Evolutionary conservation across 2,797 vertebrate genomes (phyloP), one percentile per base, ranked within the genome.

Genomic region (Salmo trutta): DNA sequence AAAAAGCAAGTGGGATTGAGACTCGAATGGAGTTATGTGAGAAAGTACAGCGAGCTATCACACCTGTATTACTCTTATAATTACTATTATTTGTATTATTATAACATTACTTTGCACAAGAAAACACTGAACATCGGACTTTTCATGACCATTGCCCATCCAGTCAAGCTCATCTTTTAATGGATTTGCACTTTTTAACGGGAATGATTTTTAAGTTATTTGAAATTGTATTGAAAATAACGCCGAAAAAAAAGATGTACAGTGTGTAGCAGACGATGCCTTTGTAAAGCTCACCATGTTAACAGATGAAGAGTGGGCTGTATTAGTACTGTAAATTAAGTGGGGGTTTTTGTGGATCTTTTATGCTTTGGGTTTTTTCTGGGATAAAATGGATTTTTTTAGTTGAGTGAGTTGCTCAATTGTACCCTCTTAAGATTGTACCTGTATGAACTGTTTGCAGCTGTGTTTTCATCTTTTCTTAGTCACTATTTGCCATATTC

Each of bases 41-140:
- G 21, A 53, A 69, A 80, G 78, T 74, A 66, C 41, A 79, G 53
- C 75, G 19, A 24, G 62, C 74, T 54, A 64, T 33, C 2, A 52
- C 15, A 53, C 6, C 41, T 54, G 88, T 89, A 87, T 88, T 82
- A 17, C 67, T 47, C 1, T 47, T 47, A 47, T 3, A 47, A 12
- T 14, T 3, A 14, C 41, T 47, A 82, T 59, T 79, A 79, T 82
- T 47, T 47, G 41, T 47, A 47, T 71, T 52, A 21, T 3, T 47
- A 8, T n/a, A 31, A 41, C n/a, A 31, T 71, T 76, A 77, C 76
- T 94, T 93, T 94, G 94, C 93, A 95, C 95, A 93, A 90, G 92
- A 86, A 52, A 68, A 77, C 71, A 47, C 33, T 82, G 41, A 24
- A 91, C 36, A 41, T 66, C 36, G 59, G 53, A 73, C 21, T 72